phyloP scores from a whole-genome alignment of 1,140 invertebrate species.

The Orchesella cincta region DNA sequence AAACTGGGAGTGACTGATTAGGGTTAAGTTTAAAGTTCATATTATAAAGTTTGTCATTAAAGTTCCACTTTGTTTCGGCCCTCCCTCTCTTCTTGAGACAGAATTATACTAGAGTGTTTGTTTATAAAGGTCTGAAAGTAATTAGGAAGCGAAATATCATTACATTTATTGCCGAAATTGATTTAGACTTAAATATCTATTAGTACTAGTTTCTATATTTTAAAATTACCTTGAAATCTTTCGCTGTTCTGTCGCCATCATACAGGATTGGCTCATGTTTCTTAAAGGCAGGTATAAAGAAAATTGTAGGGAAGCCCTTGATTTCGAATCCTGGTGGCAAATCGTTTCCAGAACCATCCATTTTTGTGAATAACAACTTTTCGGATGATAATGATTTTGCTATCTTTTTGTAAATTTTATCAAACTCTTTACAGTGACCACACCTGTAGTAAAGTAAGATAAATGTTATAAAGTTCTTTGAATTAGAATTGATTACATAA shows the following conservation, averaged over 20 bases:
- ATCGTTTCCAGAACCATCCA: constrained; percentile 62
- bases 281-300: constrained; percentile 58
- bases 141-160: neutral
- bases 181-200: too few relatives aligned
- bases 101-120: constrained; percentile 46
- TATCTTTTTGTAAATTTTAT: constrained; percentile 57
- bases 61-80: constrained; percentile 46
- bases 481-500: too few relatives aligned
- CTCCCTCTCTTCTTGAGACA: constrained; percentile 48
- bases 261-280: constrained; percentile 58
- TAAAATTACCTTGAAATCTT: constrained; percentile 55
- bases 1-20: too few relatives aligned
- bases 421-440: constrained; percentile 60
- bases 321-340: constrained; percentile 58
- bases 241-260: constrained; percentile 57
- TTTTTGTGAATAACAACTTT: constrained; percentile 59
- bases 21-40: too few relatives aligned
- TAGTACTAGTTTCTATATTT: too few relatives aligned
- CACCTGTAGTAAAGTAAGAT: too few relatives aligned
- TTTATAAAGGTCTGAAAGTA: constrained; percentile 37
- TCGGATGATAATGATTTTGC: constrained; percentile 54
- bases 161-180: too few relatives aligned
- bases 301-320: constrained; percentile 62
- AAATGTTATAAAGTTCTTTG: too few relatives aligned
- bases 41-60: constrained; percentile 5